Evolutionary conservation across 1,140 invertebrate genomes (phyloP), one percentile per base, ranked within the genome.

Genomic region (Elysia chlorotica): DNA sequence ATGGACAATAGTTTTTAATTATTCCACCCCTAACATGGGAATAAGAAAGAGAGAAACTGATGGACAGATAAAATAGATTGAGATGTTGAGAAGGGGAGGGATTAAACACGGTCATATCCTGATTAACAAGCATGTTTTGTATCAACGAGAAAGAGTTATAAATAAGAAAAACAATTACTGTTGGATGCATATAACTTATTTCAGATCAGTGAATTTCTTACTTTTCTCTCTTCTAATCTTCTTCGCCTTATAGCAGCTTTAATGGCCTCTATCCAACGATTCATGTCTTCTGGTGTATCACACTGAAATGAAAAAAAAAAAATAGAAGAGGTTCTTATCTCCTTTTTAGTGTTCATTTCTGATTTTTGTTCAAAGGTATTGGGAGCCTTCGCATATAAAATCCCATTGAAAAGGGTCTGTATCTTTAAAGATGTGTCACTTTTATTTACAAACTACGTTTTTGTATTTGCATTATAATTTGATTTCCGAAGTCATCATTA

Each of bases 221-320:
- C 74, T 63, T 75, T 75, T 71, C 74, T 54, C 35, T 75, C 74
- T 17, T 71, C 74, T 57, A 57, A 48, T 54, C 57, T 68, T 65
- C 66, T 56, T 21, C 38, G 56, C 35, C 62, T 28, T 10, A 75
- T 56, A 23, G 66, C 48, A 6, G 53, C 25, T 17, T 30, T n/a
- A 19, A 75, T 37, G 33, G 62, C 48, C 31, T 75, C 74, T 14
- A 75, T 71, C 74, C 74, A 75, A 28, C 74, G 41, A 10, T 59
- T 57, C 67, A 75, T 65, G 25, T 75, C 74, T 41, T 70, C 67
- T 33, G 74, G 74, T 30, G 74, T 71, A 56, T 75, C 74, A 75
- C 74, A 75, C 74, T 75, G 33, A 25, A 41, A 63, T 17, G 21
- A 62, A 37, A 54, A 35, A 23, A 65, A 31, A 56, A 56, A 59